These are phyloP conservation scores for Gastrophryne carolinensis DNA, from an alignment of 2,797 vertebrate genomes.

Conservation along the genomic window DNA sequence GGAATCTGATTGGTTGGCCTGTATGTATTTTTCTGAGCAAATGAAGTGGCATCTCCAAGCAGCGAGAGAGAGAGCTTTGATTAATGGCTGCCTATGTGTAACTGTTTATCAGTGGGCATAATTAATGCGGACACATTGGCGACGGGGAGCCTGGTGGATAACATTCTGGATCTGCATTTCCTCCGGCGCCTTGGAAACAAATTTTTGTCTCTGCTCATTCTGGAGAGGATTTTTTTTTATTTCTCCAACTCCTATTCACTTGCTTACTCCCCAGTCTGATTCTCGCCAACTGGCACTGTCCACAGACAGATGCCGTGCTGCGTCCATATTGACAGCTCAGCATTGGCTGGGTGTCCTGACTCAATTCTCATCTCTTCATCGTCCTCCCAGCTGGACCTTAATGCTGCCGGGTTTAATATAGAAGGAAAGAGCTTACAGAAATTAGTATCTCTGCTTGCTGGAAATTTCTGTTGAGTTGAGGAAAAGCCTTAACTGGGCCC, in stretches of 20 bases:
- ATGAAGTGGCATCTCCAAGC: not conserved
- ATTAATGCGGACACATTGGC: conserved; percentile 28
- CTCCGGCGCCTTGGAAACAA: conserved; percentile 8
- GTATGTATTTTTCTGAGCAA: too few species aligned
- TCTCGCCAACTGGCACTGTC: conserved; percentile 23
- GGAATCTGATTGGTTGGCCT: too few species aligned
- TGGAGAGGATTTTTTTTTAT: not conserved
- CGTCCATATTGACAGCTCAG: not conserved
- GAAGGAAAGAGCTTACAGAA: not conserved
- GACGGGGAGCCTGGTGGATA: not conserved
- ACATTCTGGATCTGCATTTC: not conserved
- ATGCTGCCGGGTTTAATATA: not conserved
- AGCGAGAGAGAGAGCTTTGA: not conserved
- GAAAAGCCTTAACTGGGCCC: not conserved
- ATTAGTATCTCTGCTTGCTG: not conserved
- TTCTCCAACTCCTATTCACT: not conserved
- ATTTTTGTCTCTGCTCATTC: not conserved
- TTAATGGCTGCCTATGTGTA: not conserved
- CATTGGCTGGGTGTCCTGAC: not conserved
- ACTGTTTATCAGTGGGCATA: conserved; percentile 27
- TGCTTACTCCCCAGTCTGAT: not conserved
- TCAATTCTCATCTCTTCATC: not conserved
- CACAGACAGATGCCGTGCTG: conserved; percentile 32
- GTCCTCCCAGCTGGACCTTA: not conserved
- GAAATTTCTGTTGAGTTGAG: not conserved